Base-by-base conservation (phyloP, 2,888 invertebrate species). In the Leptinotarsa juncta region DNA sequence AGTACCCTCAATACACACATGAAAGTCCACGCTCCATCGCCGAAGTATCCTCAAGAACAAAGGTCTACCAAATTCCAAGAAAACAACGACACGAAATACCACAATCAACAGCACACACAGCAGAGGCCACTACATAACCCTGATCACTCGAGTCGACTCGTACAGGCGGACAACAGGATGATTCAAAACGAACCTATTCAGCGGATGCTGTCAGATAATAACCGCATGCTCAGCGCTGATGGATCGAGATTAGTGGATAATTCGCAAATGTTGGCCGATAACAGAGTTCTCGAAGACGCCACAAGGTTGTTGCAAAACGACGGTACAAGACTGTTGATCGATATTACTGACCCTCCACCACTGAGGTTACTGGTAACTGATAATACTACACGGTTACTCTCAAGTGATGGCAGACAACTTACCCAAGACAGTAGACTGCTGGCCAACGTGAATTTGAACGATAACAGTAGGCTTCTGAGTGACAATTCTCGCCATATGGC, bases 1-100 rank as follows among this genome's bases (percentile, higher is more conserved):
- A 88, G 88, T 76, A 88, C 88, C 3, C 80, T 88, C 14, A 88
- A 88, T 75, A 88, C 88, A 7, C 88, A 88, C 73, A 88, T 88
- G 88, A 88, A 88, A 84, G 88, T 88, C 7, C 83, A 83, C 62
- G 72, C 79, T 5, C 83, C 87, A 42, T 84, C 84, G 32, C 85
- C 86, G 3, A 86, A 87, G 78, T 87, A 86, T 3, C 76, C 78
- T 66, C 80, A 81, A 26, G 80, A 81, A 70, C 82, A 83, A 68
- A 74, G 81, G 15, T 74, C 82, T 78, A 81, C 82, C 1, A 85
- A 85, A 76, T 85, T 82, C 72, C 80, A 81, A 67, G 69, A 23
- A 20, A 50, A 48, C 57, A 75, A 71, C 16, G 77, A 79, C 5
- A 77, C 68, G 20, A 75, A 79, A 32, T 79, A 76, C 23, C 73